Evolutionary conservation across 1,140 invertebrate genomes (phyloP), one percentile per base, ranked within the genome.

Genomic region (Lepidotrigona ventralis): DNA sequence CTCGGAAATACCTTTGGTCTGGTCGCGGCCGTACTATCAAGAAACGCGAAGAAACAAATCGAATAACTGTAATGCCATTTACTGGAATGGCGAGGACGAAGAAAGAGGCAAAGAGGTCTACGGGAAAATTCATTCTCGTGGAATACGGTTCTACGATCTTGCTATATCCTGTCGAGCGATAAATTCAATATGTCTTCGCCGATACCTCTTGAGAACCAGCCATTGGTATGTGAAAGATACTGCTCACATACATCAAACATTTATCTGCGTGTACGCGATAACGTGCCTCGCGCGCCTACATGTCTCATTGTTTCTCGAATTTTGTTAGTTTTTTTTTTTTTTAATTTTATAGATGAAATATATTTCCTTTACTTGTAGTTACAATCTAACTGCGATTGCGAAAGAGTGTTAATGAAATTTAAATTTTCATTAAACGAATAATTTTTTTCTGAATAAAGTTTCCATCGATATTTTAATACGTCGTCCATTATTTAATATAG

Each of bases 61-160:
- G 86, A 90, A 90, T 90, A 89, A 87, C 71, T 72, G 81, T 87
- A 89, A 90, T 85, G 69, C 46, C 63, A 85, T 89, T 89, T 87
- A 74, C 64, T 58, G 76, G 29, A 58, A 68, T 64, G 53, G 56
- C 17, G 19, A 1, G 26, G 12, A 6, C 23, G 60, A 60, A 46
- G 56, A 23, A 39, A 54, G 60, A 64, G 60, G 60, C 51, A 73
- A 58, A 80, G 33, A 71, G 39, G 63, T 73, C 60, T 85, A 26
- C 81, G 79, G 70, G 76, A 89, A 84, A 88, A 89, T 89, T 83
- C 84, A 87, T 60, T 81, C 81, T 66, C n/a, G 39, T 73, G 58
- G 72, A 86, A 87, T 79, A 66, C 80, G 78, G 66, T 58, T 51
- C 29, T 75, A 68, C 74, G 60, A 58, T 63, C 33, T 83, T 60